phyloP scores from a whole-genome alignment of 2,797 vertebrate species.

The Lagorchestes hirsutus region DNA sequence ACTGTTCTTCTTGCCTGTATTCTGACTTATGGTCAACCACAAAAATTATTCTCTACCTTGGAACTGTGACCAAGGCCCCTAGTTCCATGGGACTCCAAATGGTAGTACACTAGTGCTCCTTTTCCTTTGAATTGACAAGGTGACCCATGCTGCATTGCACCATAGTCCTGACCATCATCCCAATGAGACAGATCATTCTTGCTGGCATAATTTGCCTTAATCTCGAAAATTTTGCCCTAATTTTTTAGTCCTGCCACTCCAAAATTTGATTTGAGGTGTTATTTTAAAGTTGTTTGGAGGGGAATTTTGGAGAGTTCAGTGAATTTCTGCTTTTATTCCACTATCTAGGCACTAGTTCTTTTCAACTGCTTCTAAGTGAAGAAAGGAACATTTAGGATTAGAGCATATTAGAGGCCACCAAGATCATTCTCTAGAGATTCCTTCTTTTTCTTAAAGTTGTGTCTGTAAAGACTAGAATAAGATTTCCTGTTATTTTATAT shows the following conservation, averaged over 20 bases:
- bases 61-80: not conserved
- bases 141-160: fast-evolving
- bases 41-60: not conserved
- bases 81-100: no score
- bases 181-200: not conserved
- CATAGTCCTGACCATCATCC: not conserved
- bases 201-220: not conserved
- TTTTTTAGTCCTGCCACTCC: not conserved
- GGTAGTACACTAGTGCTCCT: no score
- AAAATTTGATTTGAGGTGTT: not conserved
- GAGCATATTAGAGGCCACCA: not conserved
- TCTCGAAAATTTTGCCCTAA: not conserved
- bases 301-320: not conserved
- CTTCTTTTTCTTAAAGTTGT: not conserved
- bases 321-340: not conserved
- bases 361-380: not conserved
- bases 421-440: not conserved
- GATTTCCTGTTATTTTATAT: not conserved
- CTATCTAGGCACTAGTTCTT: not conserved
- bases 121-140: not conserved
- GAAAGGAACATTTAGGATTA: not conserved
- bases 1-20: not conserved
- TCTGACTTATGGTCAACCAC: not conserved
- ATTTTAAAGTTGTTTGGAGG: not conserved
- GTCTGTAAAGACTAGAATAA: not conserved